These are phyloP conservation scores for Leptinotarsa rubiginosa DNA, from an alignment of 2,888 invertebrate genomes.

Conservation along the genomic window DNA sequence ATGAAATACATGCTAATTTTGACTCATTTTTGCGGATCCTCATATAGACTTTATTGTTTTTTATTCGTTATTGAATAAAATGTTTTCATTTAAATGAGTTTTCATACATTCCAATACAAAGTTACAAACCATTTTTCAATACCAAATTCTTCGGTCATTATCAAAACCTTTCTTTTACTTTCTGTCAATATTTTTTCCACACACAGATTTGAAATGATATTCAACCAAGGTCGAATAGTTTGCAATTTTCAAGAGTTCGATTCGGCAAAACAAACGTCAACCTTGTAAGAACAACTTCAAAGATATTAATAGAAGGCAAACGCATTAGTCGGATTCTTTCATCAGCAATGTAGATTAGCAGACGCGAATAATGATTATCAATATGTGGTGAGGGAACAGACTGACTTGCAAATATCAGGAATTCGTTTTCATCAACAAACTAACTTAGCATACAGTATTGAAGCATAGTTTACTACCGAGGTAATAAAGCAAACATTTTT, in stretches of 20 bases:
- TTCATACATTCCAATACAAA: too few relatives aligned
- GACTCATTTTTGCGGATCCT: not conserved
- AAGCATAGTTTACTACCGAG: not conserved
- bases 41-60: too few relatives aligned
- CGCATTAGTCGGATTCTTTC: slow-evolving; percentile 17
- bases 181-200: too few relatives aligned
- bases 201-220: too few relatives aligned
- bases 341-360: slow-evolving; percentile 18
- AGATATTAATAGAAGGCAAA: slow-evolving; percentile 21
- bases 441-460: not conserved
- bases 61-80: too few relatives aligned
- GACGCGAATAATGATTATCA: not conserved
- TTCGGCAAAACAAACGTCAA: not conserved
- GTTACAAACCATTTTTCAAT: too few relatives aligned
- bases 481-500: too few relatives aligned
- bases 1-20: not conserved
- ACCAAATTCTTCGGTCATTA: too few relatives aligned
- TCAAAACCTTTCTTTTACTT: too few relatives aligned
- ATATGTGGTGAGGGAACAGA: slow-evolving; percentile 12
- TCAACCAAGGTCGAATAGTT: too few relatives aligned
- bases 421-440: not conserved
- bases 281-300: slow-evolving; percentile 8
- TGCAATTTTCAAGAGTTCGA: too few relatives aligned
- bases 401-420: not conserved
- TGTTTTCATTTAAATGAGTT: too few relatives aligned